phyloP scores from a whole-genome alignment of 2,113 vertebrate genomes.

The Nyctibius bracteatus region DNA sequence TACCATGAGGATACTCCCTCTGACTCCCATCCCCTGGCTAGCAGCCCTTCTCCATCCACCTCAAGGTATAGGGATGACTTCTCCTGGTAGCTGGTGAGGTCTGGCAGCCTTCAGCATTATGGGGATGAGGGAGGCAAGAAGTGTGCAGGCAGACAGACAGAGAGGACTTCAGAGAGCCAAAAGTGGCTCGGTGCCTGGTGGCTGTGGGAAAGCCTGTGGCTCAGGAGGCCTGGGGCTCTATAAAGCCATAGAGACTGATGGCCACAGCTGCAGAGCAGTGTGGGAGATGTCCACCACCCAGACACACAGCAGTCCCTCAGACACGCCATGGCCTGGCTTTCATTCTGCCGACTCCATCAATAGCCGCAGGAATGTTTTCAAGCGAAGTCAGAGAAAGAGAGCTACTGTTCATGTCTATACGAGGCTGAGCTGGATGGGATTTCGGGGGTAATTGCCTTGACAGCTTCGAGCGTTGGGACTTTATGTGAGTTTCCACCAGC shows the following conservation, averaged over 20 bases:
- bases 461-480: constrained; percentile 38
- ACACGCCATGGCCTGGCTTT: constrained; percentile 28
- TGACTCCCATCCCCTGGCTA: neutral
- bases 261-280: neutral
- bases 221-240: neutral
- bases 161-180: neutral
- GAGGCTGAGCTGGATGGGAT: constrained; percentile 25
- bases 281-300: constrained; percentile 38
- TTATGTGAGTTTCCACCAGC: constrained; percentile 44
- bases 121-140: neutral
- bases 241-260: neutral
- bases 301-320: constrained; percentile 2
- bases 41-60: neutral
- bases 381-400: constrained; percentile 34
- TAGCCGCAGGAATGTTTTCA: constrained; percentile 42
- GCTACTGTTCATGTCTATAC: constrained; percentile 44
- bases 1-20: neutral
- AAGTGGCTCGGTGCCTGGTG: neutral
- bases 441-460: constrained; percentile 49
- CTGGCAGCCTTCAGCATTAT: neutral
- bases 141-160: neutral
- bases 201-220: neutral
- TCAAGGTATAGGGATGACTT: neutral
- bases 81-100: neutral
- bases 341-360: constrained; percentile 26